Conservation (phyloP, 2,797 vertebrate species). For the Vespertilio murinus region DNA sequence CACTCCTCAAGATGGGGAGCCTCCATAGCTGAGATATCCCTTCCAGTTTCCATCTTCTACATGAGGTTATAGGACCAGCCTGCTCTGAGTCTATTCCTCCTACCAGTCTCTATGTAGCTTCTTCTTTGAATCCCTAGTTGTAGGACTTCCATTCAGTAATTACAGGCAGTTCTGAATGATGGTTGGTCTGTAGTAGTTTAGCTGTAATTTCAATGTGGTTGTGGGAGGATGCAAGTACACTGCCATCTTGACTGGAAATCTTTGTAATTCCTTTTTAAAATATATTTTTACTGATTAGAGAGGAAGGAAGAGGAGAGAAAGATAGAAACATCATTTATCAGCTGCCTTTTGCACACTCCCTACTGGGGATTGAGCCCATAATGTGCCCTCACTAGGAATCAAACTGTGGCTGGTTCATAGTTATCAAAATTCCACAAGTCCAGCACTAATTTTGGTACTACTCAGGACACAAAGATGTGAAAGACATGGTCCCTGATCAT, state of each 20-base stretch:
- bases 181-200: neutral
- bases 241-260: neutral
- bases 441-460: neutral
- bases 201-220: neutral
- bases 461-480: neutral
- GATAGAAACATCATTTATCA: too few relatives aligned
- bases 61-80: neutral
- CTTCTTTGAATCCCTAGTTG: neutral
- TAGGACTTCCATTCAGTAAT: neutral
- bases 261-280: neutral
- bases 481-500: neutral
- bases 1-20: neutral
- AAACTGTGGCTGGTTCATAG: neutral
- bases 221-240: neutral
- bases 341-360: too few relatives aligned
- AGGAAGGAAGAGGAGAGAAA: too few relatives aligned
- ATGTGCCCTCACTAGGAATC: too few relatives aligned
- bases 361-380: too few relatives aligned
- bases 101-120: neutral
- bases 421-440: conserved; percentile 6
- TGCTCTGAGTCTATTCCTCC: neutral
- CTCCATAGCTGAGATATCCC: neutral
- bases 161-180: neutral
- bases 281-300: too few relatives aligned
- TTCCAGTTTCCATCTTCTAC: neutral